phyloP scores from a whole-genome alignment of 1,140 invertebrate genomes.

The Wiebesia pumilae region DNA sequence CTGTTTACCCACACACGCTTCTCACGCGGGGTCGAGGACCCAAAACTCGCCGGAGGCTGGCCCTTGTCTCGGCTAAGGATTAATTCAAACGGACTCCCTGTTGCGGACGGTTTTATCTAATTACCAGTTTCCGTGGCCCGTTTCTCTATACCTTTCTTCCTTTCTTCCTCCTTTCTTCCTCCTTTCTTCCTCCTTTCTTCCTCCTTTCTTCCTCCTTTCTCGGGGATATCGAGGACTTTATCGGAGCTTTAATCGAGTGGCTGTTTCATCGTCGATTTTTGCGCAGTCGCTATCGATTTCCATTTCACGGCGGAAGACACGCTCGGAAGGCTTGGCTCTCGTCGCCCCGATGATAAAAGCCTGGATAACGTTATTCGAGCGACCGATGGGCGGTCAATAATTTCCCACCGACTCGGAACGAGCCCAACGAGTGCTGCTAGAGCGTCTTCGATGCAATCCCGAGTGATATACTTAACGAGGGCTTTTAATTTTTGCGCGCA shows the following conservation, averaged over 20 bases:
- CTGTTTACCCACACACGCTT: slow-evolving; percentile 68
- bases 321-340: too few relatives aligned
- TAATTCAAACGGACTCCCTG: slow-evolving; percentile 14
- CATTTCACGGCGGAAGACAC: not conserved
- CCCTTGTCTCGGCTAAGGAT: slow-evolving; percentile 20
- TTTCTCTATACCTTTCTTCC: too few relatives aligned
- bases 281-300: not conserved
- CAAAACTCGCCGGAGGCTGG: slow-evolving; percentile 5
- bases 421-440: not conserved
- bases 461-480: not conserved
- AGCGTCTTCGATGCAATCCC: not conserved
- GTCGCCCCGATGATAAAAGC: not conserved
- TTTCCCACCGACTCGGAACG: not conserved
- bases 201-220: not conserved
- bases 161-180: not conserved
- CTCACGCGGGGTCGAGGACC: slow-evolving; percentile 26
- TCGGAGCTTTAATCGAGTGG: not conserved
- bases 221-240: not conserved
- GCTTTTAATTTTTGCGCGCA: not conserved
- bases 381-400: not conserved
- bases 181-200: not conserved
- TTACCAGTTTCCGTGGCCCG: not conserved
- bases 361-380: not conserved
- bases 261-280: not conserved
- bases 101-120: not conserved